Conservation (phyloP, 2,113 vertebrate species). For the Grallaria varia region DNA sequence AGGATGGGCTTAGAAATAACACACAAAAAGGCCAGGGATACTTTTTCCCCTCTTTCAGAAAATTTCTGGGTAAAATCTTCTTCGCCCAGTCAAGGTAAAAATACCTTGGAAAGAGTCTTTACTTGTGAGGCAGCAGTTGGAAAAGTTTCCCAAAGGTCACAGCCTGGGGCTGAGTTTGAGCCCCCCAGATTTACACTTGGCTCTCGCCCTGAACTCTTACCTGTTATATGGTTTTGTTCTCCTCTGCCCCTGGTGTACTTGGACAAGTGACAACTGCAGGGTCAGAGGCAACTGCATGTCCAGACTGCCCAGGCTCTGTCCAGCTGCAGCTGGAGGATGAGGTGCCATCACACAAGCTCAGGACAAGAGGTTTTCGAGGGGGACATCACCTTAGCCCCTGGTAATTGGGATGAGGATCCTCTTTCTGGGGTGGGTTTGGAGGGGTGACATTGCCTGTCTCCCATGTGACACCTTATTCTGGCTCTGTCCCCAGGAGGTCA, state of each 20-base stretch:
- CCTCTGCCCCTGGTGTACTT: background rate
- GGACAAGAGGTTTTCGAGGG: background rate
- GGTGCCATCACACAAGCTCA: background rate
- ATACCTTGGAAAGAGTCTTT: background rate
- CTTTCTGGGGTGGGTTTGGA: background rate
- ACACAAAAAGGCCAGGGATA: background rate
- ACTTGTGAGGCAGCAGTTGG: background rate
- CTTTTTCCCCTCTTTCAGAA: background rate
- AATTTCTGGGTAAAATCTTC: background rate
- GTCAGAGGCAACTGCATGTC: fast-evolving
- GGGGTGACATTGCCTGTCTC: background rate
- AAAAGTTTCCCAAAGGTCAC: background rate
- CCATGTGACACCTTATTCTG: background rate
- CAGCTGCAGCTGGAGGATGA: fast-evolving
- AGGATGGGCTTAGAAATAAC: background rate
- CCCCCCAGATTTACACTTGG: background rate
- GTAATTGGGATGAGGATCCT: background rate
- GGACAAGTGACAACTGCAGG: fast-evolving
- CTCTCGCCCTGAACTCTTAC: background rate
- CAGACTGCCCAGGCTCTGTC: background rate
- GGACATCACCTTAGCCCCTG: background rate
- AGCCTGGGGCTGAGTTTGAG: background rate
- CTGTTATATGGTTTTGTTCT: background rate
- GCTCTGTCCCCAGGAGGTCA: background rate
- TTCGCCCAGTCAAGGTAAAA: background rate